Conservation (phyloP, 1,140 invertebrate species). For the Eubasilissa regina region DNA sequence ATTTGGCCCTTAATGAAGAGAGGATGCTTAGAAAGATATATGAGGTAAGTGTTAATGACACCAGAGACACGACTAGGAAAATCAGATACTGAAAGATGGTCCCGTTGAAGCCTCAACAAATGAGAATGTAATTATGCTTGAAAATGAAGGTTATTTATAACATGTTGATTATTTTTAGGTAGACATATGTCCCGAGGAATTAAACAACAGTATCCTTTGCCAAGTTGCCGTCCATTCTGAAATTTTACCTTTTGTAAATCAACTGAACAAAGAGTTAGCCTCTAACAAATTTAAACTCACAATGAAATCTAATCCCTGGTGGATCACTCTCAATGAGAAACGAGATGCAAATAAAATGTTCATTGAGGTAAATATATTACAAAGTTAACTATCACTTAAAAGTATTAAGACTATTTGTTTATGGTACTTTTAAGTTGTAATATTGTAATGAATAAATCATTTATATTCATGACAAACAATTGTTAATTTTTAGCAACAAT, state of each 20-base stretch:
- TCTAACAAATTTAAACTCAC: conserved; percentile 71
- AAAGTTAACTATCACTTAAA: too few relatives aligned
- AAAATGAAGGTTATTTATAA: neutral
- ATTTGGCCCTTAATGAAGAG: too few relatives aligned
- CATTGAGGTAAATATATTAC: conserved; percentile 67
- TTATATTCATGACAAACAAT: neutral
- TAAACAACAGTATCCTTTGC: conserved; percentile 89
- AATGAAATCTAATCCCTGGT: conserved; percentile 72
- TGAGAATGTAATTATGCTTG: neutral
- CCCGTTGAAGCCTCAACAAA: too few relatives aligned
- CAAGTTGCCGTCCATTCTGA: conserved; percentile 86
- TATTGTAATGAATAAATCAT: neutral
- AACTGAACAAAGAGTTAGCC: conserved; percentile 75
- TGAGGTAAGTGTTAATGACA: too few relatives aligned
- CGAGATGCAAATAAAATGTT: conserved; percentile 75
- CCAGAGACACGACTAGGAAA: too few relatives aligned
- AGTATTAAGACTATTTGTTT: too few relatives aligned
- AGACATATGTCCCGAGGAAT: conserved; percentile 91
- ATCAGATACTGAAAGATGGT: too few relatives aligned
- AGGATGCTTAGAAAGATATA: too few relatives aligned
- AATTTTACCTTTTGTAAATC: conserved; percentile 79
- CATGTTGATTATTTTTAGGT: conserved; percentile 73
- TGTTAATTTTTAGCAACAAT: conserved; percentile 55
- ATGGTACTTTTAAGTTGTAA: too few relatives aligned
- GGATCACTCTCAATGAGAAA: conserved; percentile 74